Conservation (phyloP, 2,113 vertebrate genomes). For the Emydura subglobosa region DNA sequence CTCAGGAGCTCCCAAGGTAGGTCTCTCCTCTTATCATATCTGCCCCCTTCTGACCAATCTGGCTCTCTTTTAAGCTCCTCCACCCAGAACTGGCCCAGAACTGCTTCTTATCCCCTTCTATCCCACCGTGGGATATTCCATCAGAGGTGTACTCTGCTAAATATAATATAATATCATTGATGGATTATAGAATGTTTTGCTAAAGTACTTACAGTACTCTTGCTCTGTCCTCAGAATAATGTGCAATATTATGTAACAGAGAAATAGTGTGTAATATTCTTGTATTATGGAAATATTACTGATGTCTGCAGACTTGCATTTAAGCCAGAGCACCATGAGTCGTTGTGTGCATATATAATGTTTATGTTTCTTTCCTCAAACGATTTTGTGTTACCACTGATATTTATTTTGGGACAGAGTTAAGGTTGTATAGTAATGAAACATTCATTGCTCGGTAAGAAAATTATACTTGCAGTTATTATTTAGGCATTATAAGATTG, state of each 20-base stretch:
- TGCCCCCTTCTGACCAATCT: neutral
- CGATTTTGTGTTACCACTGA: neutral
- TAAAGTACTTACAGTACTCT: neutral
- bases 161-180: neutral
- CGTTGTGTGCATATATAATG: neutral
- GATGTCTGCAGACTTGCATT: neutral
- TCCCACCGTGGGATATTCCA: too few relatives aligned
- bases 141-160: neutral
- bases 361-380: neutral
- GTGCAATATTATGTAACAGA: accelerated
- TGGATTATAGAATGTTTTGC: neutral
- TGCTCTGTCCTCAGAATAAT: neutral
- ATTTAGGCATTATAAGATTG: neutral
- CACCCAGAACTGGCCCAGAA: neutral
- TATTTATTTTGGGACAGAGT: neutral
- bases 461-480: neutral
- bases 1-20: neutral
- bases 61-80: neutral
- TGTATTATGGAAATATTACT: neutral
- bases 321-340: neutral
- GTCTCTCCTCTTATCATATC: neutral
- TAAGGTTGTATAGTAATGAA: neutral
- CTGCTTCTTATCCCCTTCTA: neutral
- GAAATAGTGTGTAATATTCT: neutral
- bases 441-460: neutral